Evolutionary conservation across 2,113 vertebrate genomes (phyloP).

Genomic region (Phalacrocorax pelagicus): DNA sequence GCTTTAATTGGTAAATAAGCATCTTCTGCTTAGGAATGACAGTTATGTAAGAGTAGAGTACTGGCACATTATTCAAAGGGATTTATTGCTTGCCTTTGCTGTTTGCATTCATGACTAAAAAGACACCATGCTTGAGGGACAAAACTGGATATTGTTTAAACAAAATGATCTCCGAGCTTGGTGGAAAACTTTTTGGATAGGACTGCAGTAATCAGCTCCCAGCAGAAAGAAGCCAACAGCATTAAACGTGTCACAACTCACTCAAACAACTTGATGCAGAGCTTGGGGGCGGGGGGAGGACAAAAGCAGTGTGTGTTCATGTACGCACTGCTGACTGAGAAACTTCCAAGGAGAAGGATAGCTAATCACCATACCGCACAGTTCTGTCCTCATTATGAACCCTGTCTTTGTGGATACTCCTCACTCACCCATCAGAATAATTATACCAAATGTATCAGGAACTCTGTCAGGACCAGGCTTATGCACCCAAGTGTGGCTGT

Average conservation of each 20-base stretch:
- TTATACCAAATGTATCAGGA: neutral
- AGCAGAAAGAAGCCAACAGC: neutral
- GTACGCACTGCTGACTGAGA: neutral
- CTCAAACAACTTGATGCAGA: neutral
- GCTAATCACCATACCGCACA: neutral
- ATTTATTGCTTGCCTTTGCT: neutral
- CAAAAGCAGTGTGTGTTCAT: neutral
- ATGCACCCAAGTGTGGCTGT: neutral
- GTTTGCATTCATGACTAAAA: neutral
- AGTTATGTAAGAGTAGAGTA: neutral
- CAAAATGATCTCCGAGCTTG: neutral
- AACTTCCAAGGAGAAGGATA: neutral
- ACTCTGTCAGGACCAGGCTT: neutral
- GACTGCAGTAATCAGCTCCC: neutral
- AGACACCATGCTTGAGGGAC: neutral
- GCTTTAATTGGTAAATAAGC: neutral
- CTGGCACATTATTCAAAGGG: neutral
- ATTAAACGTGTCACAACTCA: neutral
- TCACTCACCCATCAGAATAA: neutral
- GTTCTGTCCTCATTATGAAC: neutral
- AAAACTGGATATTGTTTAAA: neutral
- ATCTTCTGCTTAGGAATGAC: neutral
- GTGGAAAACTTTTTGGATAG: neutral
- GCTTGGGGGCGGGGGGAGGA: neutral
- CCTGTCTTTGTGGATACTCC: neutral